Evolutionary conservation across 2,888 invertebrate species (phyloP), one percentile per base, ranked within the genome.

Genomic region (Cremastinae sp.): DNA sequence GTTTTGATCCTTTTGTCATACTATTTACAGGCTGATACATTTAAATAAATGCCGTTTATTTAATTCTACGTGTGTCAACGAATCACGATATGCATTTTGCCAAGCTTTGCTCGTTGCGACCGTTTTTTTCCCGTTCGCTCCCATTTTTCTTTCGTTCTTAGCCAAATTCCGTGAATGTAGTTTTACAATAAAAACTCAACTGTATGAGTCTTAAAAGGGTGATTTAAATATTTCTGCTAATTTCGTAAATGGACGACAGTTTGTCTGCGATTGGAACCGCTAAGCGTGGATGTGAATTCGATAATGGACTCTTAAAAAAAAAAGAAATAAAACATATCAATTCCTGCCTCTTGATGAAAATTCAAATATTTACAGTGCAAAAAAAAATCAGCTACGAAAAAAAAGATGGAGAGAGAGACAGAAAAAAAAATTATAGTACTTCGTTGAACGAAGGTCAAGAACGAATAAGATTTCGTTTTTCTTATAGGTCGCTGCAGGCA

Each of bases 401-500:
- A 71, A 61, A 77, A 78, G 75, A 53, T 38, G 79, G 80, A 71
- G 41, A 74, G 51, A 70, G 59, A 54, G 59, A 72, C 43, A 69
- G 69, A 64, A 34, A 36, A 34, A 62, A 74, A 81, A 77, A 74
- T 81, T 73, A 75, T 78, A 79, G 82, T 83, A 85, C 84, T 83
- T 82, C 82, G 81, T 83, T 80, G 80, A 77, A 79, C 78, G 79
- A 78, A 80, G 78, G 68, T 34, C 54, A 65, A 56, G 68, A 78
- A 79, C 47, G 64, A 77, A 77, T 81, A 61, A 79, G 81, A 82
- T 75, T 74, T 84, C 81, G 82, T 83, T 83, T 76, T 79, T 80
- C 79, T 64, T 85, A 83, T 83, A 82, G 83, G 85, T 84, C 85
- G 83, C 84, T 84, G 84, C 84, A 85, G 83, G 84, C 84, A 84